Conservation (phyloP, 2,888 invertebrate species). For the Cephus nigrinus region DNA sequence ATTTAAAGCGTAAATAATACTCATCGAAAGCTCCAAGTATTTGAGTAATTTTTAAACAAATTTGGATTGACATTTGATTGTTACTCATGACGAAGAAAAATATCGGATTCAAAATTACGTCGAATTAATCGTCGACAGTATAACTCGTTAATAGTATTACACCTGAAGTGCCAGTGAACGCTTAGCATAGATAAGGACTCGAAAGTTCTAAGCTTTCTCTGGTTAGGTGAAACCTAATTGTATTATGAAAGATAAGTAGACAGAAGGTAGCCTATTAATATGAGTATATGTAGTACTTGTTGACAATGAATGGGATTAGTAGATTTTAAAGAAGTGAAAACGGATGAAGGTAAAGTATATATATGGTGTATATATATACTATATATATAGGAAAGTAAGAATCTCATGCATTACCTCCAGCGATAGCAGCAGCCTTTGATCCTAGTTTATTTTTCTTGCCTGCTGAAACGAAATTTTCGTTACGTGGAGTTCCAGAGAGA, state of each 20-base stretch:
- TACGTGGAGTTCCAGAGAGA: background rate
- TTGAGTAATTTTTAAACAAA: background rate
- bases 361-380: background rate
- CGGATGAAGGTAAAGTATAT: constrained; percentile 29
- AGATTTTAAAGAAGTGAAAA: constrained; percentile 31
- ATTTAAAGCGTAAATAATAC: background rate
- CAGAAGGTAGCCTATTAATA: background rate
- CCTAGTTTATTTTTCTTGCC: constrained; percentile 63
- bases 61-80: background rate
- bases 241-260: background rate
- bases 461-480: constrained; percentile 44
- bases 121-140: too few species aligned
- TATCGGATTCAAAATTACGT: too few species aligned
- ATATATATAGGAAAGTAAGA: constrained; percentile 40
- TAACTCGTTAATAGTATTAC: too few species aligned
- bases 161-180: too few species aligned
- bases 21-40: background rate
- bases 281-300: background rate
- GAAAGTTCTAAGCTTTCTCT: background rate
- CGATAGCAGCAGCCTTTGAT: constrained; percentile 60
- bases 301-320: constrained; percentile 18
- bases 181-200: background rate
- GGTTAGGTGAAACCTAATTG: background rate
- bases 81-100: background rate
- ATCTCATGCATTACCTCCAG: constrained; percentile 67